Evolutionary conservation across 2,113 vertebrate species (phyloP).

Genomic region (Leiothrix lutea): DNA sequence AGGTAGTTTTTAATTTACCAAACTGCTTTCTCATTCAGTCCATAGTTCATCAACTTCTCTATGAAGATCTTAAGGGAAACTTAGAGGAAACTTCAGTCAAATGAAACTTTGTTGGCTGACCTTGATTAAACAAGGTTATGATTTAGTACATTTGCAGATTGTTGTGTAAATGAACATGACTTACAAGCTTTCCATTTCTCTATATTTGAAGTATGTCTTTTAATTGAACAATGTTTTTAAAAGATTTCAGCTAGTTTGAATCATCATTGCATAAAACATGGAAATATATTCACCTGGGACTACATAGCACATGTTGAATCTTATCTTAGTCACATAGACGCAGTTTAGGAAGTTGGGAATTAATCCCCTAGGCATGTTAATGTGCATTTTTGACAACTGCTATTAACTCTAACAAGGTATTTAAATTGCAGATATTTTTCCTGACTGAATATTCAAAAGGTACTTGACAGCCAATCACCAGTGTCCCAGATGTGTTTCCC

Average conservation of each 20-base stretch:
- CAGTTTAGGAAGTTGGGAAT: conserved; percentile 42
- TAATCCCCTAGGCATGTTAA: conserved; percentile 66
- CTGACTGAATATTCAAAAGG: conserved; percentile 67
- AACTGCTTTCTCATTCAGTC: neutral
- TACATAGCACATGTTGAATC: neutral
- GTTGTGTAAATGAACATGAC: neutral
- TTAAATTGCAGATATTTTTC: conserved; percentile 72
- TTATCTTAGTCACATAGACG: conserved; percentile 41
- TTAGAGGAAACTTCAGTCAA: neutral
- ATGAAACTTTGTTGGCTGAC: neutral
- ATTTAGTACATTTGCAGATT: neutral
- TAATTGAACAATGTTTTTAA: neutral
- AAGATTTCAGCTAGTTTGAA: neutral
- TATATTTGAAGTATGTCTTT: neutral
- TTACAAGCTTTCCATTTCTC: neutral
- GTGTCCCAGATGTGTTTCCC: neutral
- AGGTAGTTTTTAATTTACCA: neutral
- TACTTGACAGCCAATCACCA: conserved; percentile 19
- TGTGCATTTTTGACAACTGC: conserved; percentile 60
- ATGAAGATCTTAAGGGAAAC: neutral
- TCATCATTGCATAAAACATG: neutral
- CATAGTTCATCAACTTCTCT: neutral
- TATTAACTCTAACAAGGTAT: conserved; percentile 68
- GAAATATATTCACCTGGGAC: conserved; percentile 7
- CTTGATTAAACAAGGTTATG: neutral